These are phyloP conservation scores for Syngnathus floridae DNA, from an alignment of 2,113 vertebrate species.

Conservation along the genomic window DNA sequence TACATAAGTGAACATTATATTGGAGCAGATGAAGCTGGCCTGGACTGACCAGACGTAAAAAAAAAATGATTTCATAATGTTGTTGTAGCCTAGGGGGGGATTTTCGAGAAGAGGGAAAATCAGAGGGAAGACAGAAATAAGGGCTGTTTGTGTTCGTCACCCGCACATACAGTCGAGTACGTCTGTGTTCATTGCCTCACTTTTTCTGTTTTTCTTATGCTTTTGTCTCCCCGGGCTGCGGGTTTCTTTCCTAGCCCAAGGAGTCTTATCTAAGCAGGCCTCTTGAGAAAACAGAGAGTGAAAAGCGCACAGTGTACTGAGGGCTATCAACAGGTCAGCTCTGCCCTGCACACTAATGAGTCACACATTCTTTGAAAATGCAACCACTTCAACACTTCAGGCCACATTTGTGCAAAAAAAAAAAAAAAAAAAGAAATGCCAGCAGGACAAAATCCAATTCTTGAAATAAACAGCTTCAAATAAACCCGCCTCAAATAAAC, in stretches of 20 bases:
- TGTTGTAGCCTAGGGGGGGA: constrained; percentile 32
- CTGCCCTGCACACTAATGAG: constrained; percentile 30
- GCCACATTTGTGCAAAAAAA: background rate
- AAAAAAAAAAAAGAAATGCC: background rate
- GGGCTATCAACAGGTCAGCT: constrained; percentile 17
- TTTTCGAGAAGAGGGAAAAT: constrained; percentile 29
- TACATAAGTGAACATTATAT: background rate
- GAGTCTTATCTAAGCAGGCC: constrained; percentile 57
- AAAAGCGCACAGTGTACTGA: constrained; percentile 23
- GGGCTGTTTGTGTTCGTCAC: constrained; percentile 47
- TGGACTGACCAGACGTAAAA: constrained; percentile 19
- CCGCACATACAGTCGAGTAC: constrained; percentile 21
- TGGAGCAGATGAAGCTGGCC: constrained; percentile 10
- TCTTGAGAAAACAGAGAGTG: constrained; percentile 37
- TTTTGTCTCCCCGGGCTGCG: constrained; percentile 38
- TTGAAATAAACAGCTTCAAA: constrained; percentile 11
- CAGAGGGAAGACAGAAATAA: constrained; percentile 36
- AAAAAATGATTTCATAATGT: constrained; percentile 18
- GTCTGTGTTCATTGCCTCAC: constrained; percentile 18
- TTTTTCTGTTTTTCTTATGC: constrained; percentile 16
- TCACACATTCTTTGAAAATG: constrained; percentile 33
- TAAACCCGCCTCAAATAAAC: constrained; percentile 8
- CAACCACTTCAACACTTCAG: constrained; percentile 9
- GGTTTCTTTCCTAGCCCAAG: constrained; percentile 50
- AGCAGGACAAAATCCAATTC: background rate